Evolutionary conservation across 2,888 invertebrate genomes (phyloP).

Genomic region (Rotaria macrura): DNA sequence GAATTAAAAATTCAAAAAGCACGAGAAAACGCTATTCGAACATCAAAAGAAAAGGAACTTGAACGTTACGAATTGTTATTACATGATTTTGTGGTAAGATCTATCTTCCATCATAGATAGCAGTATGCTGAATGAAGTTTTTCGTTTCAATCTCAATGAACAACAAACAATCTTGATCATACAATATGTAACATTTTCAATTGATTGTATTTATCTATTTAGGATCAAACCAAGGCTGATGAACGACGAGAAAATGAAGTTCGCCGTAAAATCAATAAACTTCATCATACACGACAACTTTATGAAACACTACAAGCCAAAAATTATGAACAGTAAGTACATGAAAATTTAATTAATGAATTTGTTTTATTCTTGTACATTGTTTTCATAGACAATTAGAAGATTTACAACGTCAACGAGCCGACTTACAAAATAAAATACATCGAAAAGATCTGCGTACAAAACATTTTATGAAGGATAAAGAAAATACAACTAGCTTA

Average conservation of each 20-base stretch:
- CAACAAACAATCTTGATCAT: too few species aligned
- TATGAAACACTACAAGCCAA: background rate
- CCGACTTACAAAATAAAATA: background rate
- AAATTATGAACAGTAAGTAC: background rate
- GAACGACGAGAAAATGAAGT: background rate
- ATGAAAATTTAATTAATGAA: background rate
- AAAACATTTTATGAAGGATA: background rate
- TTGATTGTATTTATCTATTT: background rate
- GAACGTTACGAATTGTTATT: background rate
- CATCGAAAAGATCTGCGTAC: background rate
- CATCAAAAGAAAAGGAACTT: background rate
- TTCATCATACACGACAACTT: background rate
- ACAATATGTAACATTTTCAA: background rate
- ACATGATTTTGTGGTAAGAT: background rate
- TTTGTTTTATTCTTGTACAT: background rate
- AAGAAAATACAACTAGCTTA: background rate
- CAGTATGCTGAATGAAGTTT: too few species aligned
- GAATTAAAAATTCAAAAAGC: constrained; percentile 13
- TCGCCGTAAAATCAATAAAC: background rate
- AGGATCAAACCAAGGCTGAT: constrained; percentile 3
- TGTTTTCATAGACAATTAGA: background rate
- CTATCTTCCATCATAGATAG: too few species aligned
- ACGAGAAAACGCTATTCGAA: background rate
- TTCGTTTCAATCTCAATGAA: too few species aligned
- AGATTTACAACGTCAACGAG: background rate